These are phyloP conservation scores for Chrosomus eos DNA, from an alignment of 2,797 vertebrate species.

Conservation along the genomic window DNA sequence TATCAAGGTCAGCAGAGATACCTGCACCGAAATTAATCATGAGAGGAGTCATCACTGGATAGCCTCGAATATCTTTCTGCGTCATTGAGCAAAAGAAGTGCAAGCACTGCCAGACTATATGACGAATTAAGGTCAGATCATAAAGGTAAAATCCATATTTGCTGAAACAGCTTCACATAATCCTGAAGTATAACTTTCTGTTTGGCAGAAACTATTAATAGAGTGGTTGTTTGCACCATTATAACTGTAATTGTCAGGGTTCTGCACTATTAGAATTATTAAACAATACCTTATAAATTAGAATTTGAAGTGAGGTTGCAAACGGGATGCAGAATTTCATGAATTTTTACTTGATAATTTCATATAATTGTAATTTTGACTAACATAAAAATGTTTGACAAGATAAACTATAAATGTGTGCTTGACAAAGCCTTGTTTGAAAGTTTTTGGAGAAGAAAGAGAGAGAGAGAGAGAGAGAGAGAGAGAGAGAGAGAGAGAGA, in stretches of 20 bases:
- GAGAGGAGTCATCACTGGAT: conserved; percentile 75
- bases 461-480: no score
- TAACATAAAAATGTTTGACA: background rate
- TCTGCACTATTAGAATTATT: background rate
- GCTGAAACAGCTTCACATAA: conserved; percentile 1
- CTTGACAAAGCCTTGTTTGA: background rate
- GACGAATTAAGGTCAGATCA: conserved; percentile 30
- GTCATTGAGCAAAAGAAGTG: conserved; percentile 68
- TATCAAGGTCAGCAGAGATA: conserved; percentile 80
- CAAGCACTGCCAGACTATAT: conserved; percentile 63
- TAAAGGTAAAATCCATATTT: conserved; percentile 31
- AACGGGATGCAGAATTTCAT: background rate
- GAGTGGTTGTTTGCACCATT: background rate
- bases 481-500: no score
- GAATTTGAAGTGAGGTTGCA: background rate
- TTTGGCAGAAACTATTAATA: background rate
- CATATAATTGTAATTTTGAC: background rate
- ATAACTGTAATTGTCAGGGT: background rate
- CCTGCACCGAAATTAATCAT: conserved; percentile 80
- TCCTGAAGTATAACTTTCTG: conserved; percentile 1
- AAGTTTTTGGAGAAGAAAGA: background rate
- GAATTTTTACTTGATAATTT: background rate
- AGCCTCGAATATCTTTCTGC: conserved; percentile 70
- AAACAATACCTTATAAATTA: background rate
- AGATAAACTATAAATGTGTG: background rate